phyloP scores from a whole-genome alignment of 2,113 vertebrate species.

The Etheostoma cragini region DNA sequence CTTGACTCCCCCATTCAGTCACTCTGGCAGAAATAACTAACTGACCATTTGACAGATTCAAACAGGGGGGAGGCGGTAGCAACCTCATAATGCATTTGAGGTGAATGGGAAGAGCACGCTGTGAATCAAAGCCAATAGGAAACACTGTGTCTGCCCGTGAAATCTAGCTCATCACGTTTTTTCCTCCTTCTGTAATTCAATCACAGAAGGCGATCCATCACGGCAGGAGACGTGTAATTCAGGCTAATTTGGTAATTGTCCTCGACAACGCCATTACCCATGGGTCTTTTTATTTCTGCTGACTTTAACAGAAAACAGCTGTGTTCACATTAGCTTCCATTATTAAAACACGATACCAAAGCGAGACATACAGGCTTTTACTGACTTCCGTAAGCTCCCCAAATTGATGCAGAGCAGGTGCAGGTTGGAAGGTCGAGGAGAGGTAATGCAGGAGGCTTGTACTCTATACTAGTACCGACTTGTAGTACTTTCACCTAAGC shows the following conservation, averaged over 20 bases:
- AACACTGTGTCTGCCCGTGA: conserved; percentile 37
- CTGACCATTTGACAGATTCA: conserved; percentile 55
- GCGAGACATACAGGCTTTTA: conserved; percentile 15
- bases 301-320: conserved; percentile 76
- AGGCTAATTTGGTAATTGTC: conserved; percentile 79
- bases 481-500: conserved; percentile 48
- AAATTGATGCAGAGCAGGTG: conserved; percentile 38
- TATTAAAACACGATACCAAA: conserved; percentile 60
- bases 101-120: conserved; percentile 25
- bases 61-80: conserved; percentile 9
- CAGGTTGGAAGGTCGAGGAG: conserved; percentile 16
- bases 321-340: conserved; percentile 69
- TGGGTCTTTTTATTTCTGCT: conserved; percentile 74
- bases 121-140: conserved; percentile 51
- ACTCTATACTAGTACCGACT: conserved; percentile 37
- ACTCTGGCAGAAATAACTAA: conserved; percentile 58
- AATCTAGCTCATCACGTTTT: conserved; percentile 38
- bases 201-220: conserved; percentile 72
- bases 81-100: conserved; percentile 25
- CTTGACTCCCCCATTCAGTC: conserved; percentile 41
- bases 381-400: conserved; percentile 18
- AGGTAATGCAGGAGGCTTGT: conserved; percentile 34
- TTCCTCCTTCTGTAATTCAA: conserved; percentile 67
- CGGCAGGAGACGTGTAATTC: conserved; percentile 69
- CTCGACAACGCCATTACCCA: conserved; percentile 74